Base-by-base conservation (phyloP, 2,113 vertebrate genomes). In the Neolamprologus cancellatus region DNA sequence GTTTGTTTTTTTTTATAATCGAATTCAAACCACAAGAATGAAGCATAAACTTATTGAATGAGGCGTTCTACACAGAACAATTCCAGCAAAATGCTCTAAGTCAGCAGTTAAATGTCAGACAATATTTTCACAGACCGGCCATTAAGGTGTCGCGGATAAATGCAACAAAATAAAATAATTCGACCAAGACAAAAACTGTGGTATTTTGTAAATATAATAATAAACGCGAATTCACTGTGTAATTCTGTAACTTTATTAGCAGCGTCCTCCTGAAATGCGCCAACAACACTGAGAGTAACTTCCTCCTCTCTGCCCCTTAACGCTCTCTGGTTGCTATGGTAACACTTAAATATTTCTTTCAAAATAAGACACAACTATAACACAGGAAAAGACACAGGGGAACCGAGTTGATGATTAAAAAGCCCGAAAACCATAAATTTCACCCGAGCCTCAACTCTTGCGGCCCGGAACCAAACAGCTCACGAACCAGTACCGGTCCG, bases 321-420 rank as follows among this genome's bases (percentile, higher is more conserved):
- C 1, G 54, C 23, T 15, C 23, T 28, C 23, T 28, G 23, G 13
- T 57, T 3, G 4, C 25, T 57, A 1, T 57, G 54, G 4, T 57
- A 57, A 57, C 7, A 2, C 23, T 2, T 57, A 57, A 57, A 57
- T 57, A 57, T 57, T 28, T 57, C 4, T 57, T 57, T 57, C 54
- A 28, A 57, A 15, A 8, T 59, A 59, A 32, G 8, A 18, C 15
- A 59, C 57, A 59, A 59, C 55, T 59, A 17, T 10, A 59, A 59
- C 28, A 32, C 55, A 6, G 15, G 15, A 59, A 59, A 6, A 59
- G 8, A 32, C 8, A 6, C 8, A 59, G 15, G 28, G 57, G 15
- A 32, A 11, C 15, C 2, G 15, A 3, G 57, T 18, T 59, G 0
- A 59, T 0, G 28, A 0, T 57, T 59, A 59, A 59, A 59, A 1